Conservation (phyloP, 2,888 invertebrate genomes). For the Drosophila buzzatii region DNA sequence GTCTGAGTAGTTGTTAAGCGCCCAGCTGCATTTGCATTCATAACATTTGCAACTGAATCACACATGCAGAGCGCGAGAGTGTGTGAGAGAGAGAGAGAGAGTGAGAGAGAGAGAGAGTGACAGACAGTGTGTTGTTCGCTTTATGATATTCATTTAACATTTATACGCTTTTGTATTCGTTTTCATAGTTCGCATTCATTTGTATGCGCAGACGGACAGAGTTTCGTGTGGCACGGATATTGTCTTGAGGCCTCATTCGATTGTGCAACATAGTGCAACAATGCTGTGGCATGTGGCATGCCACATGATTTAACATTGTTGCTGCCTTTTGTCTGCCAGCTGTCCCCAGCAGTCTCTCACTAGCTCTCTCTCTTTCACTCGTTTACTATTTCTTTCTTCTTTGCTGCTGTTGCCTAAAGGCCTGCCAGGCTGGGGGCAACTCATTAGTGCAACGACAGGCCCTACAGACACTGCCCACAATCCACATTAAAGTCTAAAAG, state of each 20-base stretch:
- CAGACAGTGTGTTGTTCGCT: neutral
- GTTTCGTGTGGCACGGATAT: slow-evolving; percentile 41
- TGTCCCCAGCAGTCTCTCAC: slow-evolving; percentile 1
- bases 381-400: neutral
- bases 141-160: slow-evolving; percentile 25
- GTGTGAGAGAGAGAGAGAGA: too few species aligned
- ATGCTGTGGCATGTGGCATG: slow-evolving; percentile 44
- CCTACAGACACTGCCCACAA: neutral
- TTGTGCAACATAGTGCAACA: slow-evolving; percentile 58
- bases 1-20: slow-evolving; percentile 27
- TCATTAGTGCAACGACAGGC: slow-evolving; percentile 36
- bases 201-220: slow-evolving; percentile 40
- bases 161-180: slow-evolving; percentile 6
- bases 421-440: slow-evolving; percentile 13
- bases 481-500: slow-evolving; percentile 26
- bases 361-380: neutral
- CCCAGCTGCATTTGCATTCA: slow-evolving; percentile 27
- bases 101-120: too few species aligned
- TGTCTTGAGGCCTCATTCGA: slow-evolving; percentile 50
- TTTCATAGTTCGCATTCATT: slow-evolving; percentile 35
- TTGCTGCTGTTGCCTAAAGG: slow-evolving; percentile 12
- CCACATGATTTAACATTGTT: slow-evolving; percentile 48
- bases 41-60: slow-evolving; percentile 8
- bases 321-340: slow-evolving; percentile 17
- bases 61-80: too few species aligned